Evolutionary conservation across 2,113 vertebrate genomes (phyloP).

Genomic region (Cochlearius cochlearius): DNA sequence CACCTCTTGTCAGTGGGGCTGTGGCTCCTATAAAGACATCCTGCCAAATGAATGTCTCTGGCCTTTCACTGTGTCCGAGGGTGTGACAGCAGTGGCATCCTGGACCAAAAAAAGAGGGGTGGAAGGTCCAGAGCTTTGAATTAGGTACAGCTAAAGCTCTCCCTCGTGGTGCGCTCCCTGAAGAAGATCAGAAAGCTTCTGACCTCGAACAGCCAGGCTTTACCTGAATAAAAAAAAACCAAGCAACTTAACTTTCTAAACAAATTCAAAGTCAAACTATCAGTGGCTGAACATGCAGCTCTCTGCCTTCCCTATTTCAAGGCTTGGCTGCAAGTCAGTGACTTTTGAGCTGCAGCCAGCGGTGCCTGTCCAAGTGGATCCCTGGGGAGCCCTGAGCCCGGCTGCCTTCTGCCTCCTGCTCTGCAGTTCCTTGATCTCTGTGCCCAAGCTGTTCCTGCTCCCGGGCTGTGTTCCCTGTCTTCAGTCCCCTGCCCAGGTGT

Average conservation of each 20-base stretch:
- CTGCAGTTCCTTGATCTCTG: neutral
- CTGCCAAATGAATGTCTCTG: neutral
- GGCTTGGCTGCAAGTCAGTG: constrained; percentile 15
- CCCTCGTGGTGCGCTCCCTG: neutral
- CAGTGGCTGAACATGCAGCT: neutral
- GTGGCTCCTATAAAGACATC: neutral
- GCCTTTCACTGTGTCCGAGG: neutral
- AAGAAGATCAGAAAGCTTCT: neutral
- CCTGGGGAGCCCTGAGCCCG: neutral
- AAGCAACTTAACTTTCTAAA: neutral
- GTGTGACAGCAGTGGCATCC: neutral
- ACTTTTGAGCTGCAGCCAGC: constrained; percentile 15
- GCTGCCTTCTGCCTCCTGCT: neutral
- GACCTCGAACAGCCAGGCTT: neutral
- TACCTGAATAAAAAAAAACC: neutral
- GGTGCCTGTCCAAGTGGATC: neutral
- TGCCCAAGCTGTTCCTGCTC: neutral
- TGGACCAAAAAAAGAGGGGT: neutral
- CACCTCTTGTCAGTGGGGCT: neutral
- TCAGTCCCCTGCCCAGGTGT: neutral
- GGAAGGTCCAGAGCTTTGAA: neutral
- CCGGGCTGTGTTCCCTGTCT: neutral
- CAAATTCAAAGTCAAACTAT: constrained; percentile 15
- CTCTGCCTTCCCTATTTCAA: neutral
- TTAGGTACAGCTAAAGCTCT: neutral